Base-by-base conservation (phyloP, 2,797 vertebrate species). In the Cheracebus regulus region DNA sequence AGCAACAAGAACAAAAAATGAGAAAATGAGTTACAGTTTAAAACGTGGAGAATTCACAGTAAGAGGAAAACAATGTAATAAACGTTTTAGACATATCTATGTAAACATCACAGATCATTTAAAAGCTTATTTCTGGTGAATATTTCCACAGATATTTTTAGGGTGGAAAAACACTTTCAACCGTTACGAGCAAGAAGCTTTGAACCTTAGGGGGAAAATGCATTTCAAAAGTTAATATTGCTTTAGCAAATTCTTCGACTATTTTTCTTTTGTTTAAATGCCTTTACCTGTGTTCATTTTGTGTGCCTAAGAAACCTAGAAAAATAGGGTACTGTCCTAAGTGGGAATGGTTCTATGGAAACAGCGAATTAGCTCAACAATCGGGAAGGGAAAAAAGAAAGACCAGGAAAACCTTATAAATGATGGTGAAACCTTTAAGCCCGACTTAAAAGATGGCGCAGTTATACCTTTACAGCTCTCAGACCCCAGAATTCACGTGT, bases 41-140 rank as follows among this genome's bases (percentile, higher is more conserved):
- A 92, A 93, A 95, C 75, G 26, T 85, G 90, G 50, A 94, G 48
- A 96, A 95, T 94, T 94, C 79, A 94, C 83, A 36, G 84, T 52
- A 57, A 84, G 80, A 84, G 57, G 72, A 72, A 95, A 95, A 88
- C n/a, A 72, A 61, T 4, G 81, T 52, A 61, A 78, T 76, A 55
- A 76, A 79, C n/a, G 41, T 96, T 98, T 95, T 76, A 86, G 73
- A 97, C 26, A 41, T 30, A 26, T 11, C 22, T 1, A 8, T 48
- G 36, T 72, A 97, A 97, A 92, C n/a, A 89, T 39, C 52, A 95
- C 67, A 44, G 80, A 79, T 92, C 41, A 50, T 75, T 88, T 87
- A 52, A 90, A 97, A 67, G n/a, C 36, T 73, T 73, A 58, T 83
- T 93, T 92, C 81, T 89, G 79, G 70, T 2, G 13, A 97, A 64